Conservation (phyloP, 2,797 vertebrate genomes). For the Protosalanx chinensis region DNA sequence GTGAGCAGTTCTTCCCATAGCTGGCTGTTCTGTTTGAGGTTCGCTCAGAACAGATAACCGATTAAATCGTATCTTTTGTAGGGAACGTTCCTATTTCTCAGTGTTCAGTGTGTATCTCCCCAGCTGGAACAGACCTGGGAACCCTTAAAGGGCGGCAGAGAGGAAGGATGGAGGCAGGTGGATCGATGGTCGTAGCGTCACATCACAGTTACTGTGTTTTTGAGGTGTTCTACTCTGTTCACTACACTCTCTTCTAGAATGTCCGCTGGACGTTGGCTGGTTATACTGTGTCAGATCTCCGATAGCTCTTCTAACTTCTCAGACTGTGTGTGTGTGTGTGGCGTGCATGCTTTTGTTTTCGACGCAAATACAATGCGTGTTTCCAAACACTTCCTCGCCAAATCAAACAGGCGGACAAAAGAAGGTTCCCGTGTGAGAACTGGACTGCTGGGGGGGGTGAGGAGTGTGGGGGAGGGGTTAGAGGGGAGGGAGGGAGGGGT, state of each 20-base stretch:
- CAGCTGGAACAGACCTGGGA: neutral
- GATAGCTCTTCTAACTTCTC: neutral
- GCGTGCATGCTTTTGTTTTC: neutral
- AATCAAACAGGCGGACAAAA: constrained; percentile 13
- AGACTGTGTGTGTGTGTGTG: neutral
- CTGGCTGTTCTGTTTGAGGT: neutral
- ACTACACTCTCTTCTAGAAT: neutral
- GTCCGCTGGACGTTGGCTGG: neutral
- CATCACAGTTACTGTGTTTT: neutral
- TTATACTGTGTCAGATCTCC: no score
- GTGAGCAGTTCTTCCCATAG: neutral
- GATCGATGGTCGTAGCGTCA: neutral
- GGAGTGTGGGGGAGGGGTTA: neutral
- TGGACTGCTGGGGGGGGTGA: neutral
- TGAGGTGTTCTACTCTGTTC: neutral
- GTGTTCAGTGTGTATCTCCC: neutral
- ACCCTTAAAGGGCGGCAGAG: no score
- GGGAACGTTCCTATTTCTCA: no score
- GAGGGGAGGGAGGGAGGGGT: neutral
- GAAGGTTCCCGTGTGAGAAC: neutral
- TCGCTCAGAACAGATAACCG: no score
- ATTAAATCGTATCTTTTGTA: no score
- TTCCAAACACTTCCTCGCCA: constrained; percentile 11
- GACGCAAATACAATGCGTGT: neutral
- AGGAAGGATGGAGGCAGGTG: no score